Evolutionary conservation across 2,113 vertebrate genomes (phyloP), one percentile per base, ranked within the genome.

Genomic region (Neolamprologus ventralis): DNA sequence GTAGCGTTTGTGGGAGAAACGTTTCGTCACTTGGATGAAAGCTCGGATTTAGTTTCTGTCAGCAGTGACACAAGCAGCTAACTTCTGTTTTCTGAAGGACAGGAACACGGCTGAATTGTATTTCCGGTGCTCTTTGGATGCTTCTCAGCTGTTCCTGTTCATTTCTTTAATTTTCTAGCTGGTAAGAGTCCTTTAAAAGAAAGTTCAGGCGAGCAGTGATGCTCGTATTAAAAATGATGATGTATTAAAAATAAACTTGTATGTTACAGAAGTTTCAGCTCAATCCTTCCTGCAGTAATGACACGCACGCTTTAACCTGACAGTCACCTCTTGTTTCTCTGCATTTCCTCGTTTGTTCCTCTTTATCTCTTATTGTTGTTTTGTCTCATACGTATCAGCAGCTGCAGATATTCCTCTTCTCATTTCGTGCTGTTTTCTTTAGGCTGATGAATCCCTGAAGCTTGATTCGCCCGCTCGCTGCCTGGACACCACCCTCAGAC

Each of bases 1-100:
- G 21, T 3, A 26, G 23, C 12, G 54, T 57, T 2, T 16, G 23
- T 5, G 55, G 23, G 13, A 57, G 55, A 57, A 57, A 28, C 12
- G 13, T 28, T 57, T 57, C 1, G 7, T 57, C 55, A 9, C 55
- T 57, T 57, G 23, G 55, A 28, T 57, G 14, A 9, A 1, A 6
- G 26, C 57, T 60, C 26, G 26, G 54, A 5, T 28, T 26, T 42
- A 16, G 63, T 49, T 49, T 28, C 71, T 6, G 71, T 1, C 71
- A 47, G 21, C 40, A 47, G 68, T 7, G 68, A 45, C n/a, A 14
- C 37, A 1, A 68, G 5, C 35, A 23, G n/a, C 35, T 14, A 23
- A 42, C n/a, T 5, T 13, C 37, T 9, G 0, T 0, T 71, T 1
- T 42, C 37, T 71, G 9, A 47, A 75, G 0, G 16, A 28, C 26